Base-by-base conservation (phyloP, 2,888 invertebrate genomes). In the Myopa testacea region DNA sequence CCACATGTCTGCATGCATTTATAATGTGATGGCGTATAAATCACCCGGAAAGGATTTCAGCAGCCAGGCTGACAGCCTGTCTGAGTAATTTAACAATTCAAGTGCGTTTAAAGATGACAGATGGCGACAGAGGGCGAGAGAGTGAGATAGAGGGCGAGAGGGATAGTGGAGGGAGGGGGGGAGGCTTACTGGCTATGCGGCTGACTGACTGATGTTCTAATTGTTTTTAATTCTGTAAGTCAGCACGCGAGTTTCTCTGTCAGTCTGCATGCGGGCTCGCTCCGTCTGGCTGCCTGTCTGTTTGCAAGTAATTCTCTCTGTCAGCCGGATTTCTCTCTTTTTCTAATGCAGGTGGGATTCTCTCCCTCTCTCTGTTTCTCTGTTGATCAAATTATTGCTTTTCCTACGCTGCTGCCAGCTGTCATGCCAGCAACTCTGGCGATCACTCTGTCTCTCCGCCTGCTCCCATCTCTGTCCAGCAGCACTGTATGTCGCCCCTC, bases 21-120 rank as follows among this genome's bases (percentile, higher is more conserved):
- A 34, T 65, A 45, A 40, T 62, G 45, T 73, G 45, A 45, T 37
- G 37, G 40, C 38, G 14, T 37, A 40, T 70, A 69, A 72, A 77
- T 77, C 77, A 60, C 77, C 72, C 71, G 76, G 77, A 72, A 77
- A 72, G 65, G 72, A 72, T 65, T 72, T 52, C 67, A 65, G 65
- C 77, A 67, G 76, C 45, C 55, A 52, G 14, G 8, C 16, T 4
- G 34, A 65, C 40, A n/a, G 37, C 10, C 34, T 3, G 58, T 65
- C 74, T 52, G 65, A 38, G 37, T 19, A n/a, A 50, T 50, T 74
- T 63, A 34, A 19, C 45, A 65, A 26, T 37, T 74, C 74, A 65
- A 74, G 65, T 74, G 65, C 65, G 34, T 74, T 73, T 45, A 45
- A 45, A 73, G 37, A 73, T 62, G 70, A 45, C 70, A 10, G 14